Evolutionary conservation across 2,888 invertebrate species (phyloP), one percentile per base, ranked within the genome.

Genomic region (Meliscaeva auricollis): DNA sequence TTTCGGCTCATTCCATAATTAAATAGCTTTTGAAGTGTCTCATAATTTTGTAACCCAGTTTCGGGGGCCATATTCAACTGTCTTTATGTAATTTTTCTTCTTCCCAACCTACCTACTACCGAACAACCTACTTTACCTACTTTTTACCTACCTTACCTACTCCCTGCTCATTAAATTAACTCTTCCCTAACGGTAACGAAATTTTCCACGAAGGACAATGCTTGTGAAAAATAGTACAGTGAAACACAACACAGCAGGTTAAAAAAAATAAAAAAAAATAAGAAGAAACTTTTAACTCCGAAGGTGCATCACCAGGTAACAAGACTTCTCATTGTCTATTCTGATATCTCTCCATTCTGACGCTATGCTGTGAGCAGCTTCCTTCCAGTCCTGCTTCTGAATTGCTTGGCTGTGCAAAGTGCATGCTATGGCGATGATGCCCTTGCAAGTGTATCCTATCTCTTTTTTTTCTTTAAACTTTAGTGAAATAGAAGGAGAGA

Each of bases 31-130:
- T 72, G 81, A 85, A 81, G 81, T 81, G 80, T 81, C 76, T 77
- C 81, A 85, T 85, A 85, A 85, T 77, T 85, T 85, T 76, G 81
- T 81, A 85, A 81, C 85, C 85, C 81, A 85, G 81, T 85, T 85
- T 80, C 32, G 44, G 81, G 74, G 72, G 58, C 66, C 46, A 52
- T 73, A 79, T 66, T 66, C 78, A 79, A 73, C 64, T 50, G 66
- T 62, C 72, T 84, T 84, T 80, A 84, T 84, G 84, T 84, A 75
- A 80, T 80, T 76, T 66, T 46, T 32, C 58, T 60, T 41, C 32
- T 50, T n/a, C n/a, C n/a, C 58, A 66, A 46, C 35, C 22, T 32
- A n/a, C n/a, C n/a, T n/a, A n/a, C 30, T 13, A 41, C 54, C 54
- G 15, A 54, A 32, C 30, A 30, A 46, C 46, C 32, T 56, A 56